Evolutionary conservation across 2,113 vertebrate genomes (phyloP).

Genomic region (Eublepharis macularius): DNA sequence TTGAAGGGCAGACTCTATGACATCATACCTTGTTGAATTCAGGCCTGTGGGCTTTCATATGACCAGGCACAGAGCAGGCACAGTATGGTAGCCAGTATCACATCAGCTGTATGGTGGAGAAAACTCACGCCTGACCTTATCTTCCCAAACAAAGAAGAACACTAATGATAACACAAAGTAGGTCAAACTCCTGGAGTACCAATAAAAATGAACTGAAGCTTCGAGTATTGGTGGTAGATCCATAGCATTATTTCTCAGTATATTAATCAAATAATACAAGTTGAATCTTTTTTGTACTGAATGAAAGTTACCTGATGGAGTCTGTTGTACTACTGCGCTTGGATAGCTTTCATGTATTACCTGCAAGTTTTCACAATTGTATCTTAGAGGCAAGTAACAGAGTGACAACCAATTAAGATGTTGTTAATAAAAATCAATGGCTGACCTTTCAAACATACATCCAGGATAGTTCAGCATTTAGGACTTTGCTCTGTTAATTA

Average conservation of each 20-base stretch:
- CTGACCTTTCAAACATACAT: conserved; percentile 19
- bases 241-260: neutral
- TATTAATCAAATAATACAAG: neutral
- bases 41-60: too few species aligned
- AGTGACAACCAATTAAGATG: neutral
- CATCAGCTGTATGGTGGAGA: neutral
- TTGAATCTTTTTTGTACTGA: conserved; percentile 13
- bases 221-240: conserved; percentile 4
- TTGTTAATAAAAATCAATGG: conserved; percentile 6
- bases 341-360: conserved; percentile 17
- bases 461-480: conserved; percentile 14
- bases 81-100: too few species aligned
- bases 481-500: conserved; percentile 23
- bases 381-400: conserved; percentile 28
- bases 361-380: neutral
- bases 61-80: too few species aligned
- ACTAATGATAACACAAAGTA: neutral
- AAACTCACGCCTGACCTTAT: neutral
- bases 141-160: neutral
- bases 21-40: too few species aligned
- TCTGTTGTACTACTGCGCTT: conserved; percentile 10
- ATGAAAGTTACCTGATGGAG: conserved; percentile 11
- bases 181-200: neutral
- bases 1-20: too few species aligned
- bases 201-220: neutral